A percentile compares a stretch with the other conserved stretches of the same genome.
Conservation (phyloP, 2,113 vertebrate species). For the Carassius gibelio region DNA sequence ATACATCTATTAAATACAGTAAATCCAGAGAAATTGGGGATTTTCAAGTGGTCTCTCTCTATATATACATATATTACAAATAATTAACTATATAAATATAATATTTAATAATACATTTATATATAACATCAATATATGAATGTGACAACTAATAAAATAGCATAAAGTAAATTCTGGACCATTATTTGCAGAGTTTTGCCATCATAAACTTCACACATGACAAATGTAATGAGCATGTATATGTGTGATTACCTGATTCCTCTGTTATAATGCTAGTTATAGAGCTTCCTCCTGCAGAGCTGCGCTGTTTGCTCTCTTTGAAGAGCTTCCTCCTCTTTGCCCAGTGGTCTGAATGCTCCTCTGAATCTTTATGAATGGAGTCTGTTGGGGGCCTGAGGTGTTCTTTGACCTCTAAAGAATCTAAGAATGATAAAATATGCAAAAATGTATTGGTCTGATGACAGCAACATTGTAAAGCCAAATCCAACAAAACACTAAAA, state of each 20-base stretch:
- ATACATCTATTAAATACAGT: too few species aligned
- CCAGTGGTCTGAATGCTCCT: slow-evolving; percentile 76
- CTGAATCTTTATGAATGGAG: slow-evolving; percentile 68
- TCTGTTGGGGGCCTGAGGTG: slow-evolving; percentile 70
- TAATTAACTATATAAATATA: too few species aligned
- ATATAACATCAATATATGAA: too few species aligned
- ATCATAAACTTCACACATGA: neutral
- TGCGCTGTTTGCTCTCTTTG: slow-evolving; percentile 82
- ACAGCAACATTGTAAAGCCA: neutral
- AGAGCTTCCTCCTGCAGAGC: slow-evolving; percentile 82
- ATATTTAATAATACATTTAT: too few species aligned
- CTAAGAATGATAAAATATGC: slow-evolving; percentile 51
- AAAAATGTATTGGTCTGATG: neutral
- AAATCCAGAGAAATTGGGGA: too few species aligned
- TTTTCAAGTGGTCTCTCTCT: too few species aligned
- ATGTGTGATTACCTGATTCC: slow-evolving; percentile 74
- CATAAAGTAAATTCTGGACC: too few species aligned
- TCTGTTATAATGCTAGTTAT: slow-evolving; percentile 84
- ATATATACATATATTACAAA: too few species aligned
- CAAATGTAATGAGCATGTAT: neutral
- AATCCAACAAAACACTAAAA: neutral
- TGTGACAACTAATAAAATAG: too few species aligned
- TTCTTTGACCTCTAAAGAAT: slow-evolving; percentile 68
- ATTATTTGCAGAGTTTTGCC: too few species aligned
- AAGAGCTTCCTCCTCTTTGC: slow-evolving; percentile 83